These are phyloP conservation scores for Acanthaster planci DNA, from an alignment of 35 echinoderm and acorn worm species.

Conservation along the genomic window DNA sequence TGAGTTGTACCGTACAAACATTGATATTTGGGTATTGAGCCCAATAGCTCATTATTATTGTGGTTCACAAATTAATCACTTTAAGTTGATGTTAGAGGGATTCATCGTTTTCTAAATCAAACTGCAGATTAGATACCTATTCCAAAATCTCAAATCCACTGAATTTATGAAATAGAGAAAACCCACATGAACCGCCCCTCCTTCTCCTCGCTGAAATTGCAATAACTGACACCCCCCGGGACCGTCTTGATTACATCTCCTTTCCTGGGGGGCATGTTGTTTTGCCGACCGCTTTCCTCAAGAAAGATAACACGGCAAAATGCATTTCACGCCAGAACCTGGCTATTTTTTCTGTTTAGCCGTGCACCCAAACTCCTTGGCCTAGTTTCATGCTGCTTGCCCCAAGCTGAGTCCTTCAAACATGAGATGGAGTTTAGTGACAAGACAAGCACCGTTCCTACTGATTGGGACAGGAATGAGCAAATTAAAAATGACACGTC, in stretches of 20 bases:
- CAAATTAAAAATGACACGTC: conserved; percentile 24
- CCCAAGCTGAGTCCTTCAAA: neutral
- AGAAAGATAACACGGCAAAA: neutral
- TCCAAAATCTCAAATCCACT: too few relatives aligned
- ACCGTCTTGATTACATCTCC: conserved; percentile 17
- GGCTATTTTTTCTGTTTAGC: neutral
- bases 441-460: neutral
- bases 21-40: too few relatives aligned
- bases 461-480: neutral
- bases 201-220: neutral
- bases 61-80: too few relatives aligned
- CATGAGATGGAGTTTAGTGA: neutral
- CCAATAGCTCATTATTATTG: too few relatives aligned
- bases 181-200: neutral
- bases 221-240: conserved; percentile 10
- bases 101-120: too few relatives aligned
- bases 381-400: neutral
- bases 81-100: too few relatives aligned
- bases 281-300: neutral
- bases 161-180: too few relatives aligned
- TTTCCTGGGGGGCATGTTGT: neutral
- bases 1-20: too few relatives aligned
- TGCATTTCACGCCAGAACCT: too few relatives aligned
- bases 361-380: neutral
- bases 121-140: too few relatives aligned